Evolutionary conservation across 2,113 vertebrate genomes (phyloP).

Genomic region (Eupsittula cactorum): DNA sequence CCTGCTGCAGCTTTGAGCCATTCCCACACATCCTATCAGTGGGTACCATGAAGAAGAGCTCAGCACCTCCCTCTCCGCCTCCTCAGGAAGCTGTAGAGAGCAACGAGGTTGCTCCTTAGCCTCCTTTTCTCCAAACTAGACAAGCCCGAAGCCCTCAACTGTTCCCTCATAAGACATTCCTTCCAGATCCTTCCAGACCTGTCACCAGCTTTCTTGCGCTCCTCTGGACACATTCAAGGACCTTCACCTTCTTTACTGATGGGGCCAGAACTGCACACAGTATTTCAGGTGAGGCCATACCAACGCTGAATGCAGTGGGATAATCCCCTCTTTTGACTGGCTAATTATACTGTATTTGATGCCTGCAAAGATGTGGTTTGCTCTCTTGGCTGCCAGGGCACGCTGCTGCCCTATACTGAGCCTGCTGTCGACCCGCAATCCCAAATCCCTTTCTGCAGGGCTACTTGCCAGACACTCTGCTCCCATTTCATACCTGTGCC

Average conservation of each 20-base stretch:
- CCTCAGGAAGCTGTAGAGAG: background rate
- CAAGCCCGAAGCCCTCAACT: background rate
- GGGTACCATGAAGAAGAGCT: fast-evolving
- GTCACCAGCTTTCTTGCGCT: background rate
- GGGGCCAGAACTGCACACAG: background rate
- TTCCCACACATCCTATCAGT: fast-evolving
- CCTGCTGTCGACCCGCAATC: background rate
- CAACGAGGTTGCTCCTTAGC: background rate
- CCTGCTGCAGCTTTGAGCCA: background rate
- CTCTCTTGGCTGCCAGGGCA: background rate
- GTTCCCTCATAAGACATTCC: background rate
- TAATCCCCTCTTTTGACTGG: background rate
- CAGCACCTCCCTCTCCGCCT: background rate
- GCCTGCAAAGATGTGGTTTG: background rate
- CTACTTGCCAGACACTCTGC: background rate
- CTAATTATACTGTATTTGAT: background rate
- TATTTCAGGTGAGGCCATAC: background rate
- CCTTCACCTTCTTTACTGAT: background rate
- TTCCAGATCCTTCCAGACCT: background rate
- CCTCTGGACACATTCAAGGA: background rate
- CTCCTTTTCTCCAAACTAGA: background rate
- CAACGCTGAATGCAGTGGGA: fast-evolving
- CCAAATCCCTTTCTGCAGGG: background rate
- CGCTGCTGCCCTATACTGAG: background rate
- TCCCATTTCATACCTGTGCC: background rate